Evolutionary conservation across 1,140 invertebrate species (phyloP), one percentile per base, ranked within the genome.

Genomic region (Harlomillsia oculata): DNA sequence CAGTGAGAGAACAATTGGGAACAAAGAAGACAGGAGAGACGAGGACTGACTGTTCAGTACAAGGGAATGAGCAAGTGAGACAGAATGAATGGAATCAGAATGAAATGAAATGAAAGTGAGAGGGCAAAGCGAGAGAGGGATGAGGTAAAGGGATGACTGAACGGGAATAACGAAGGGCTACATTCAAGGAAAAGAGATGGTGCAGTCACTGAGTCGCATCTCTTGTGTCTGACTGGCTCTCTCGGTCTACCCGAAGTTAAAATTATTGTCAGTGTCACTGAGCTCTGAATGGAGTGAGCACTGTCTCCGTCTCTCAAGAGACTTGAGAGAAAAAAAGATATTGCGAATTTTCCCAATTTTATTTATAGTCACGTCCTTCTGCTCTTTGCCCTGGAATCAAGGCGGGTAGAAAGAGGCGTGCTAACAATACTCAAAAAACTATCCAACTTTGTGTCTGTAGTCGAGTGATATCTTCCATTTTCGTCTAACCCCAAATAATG

Each of bases 211-310:
- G n/a, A n/a, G n/a, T n/a, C n/a, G n/a, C n/a, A n/a, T n/a, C n/a
- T n/a, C n/a, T n/a, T n/a, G n/a, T n/a, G n/a, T n/a, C n/a, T n/a
- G n/a, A 46, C 11, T 6, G 29, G 8, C 39, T 41, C 21, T 16
- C 39, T 18, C 21, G 5, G n/a, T n/a, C n/a, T 30, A 30, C 56
- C 41, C 54, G 45, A 59, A 58, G 55, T 58, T 51, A 58, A 56
- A 62, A 62, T 62, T 58, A 62, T 62, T 58, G 60, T 58, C 32
- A 62, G 55, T 62, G 60, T 62, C 60, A 62, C 41, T 50, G 40
- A 36, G 26, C 30, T n/a, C 23, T 52, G 59, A 60, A 60, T 56
- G 50, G 59, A 62, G 59, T 56, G 55, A 39, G 18, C 51, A 53
- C n/a, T n/a, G n/a, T n/a, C n/a, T n/a, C n/a, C n/a, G n/a, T 62